These are phyloP conservation scores for Pomatorhinus ruficollis DNA, from an alignment of 2,113 vertebrate genomes.

Conservation along the genomic window DNA sequence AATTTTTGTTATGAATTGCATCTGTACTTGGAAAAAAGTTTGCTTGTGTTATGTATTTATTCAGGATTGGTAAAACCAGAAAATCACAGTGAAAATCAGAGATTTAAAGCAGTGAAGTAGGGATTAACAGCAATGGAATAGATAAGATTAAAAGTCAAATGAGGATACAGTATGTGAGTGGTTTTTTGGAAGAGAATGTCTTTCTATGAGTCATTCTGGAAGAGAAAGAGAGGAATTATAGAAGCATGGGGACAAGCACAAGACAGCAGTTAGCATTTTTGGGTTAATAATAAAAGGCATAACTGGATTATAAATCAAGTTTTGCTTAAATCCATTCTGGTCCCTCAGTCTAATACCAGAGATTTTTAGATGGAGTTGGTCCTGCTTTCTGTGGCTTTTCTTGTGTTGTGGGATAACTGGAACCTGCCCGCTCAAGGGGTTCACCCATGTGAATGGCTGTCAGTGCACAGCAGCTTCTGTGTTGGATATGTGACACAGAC, in stretches of 20 bases:
- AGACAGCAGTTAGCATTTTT: not conserved
- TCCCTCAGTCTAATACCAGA: not conserved
- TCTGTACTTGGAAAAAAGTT: not conserved
- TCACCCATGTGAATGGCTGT: fast-evolving
- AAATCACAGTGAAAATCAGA: not conserved
- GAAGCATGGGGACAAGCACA: not conserved
- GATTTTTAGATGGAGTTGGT: not conserved
- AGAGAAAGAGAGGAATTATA: not conserved
- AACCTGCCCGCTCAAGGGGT: not conserved
- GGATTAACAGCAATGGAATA: not conserved
- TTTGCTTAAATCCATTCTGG: not conserved
- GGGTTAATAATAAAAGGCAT: not conserved
- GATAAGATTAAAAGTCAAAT: not conserved
- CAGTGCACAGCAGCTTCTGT: not conserved
- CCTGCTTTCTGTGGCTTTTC: not conserved
- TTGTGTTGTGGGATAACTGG: not conserved
- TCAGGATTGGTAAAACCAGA: not conserved
- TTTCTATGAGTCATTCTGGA: not conserved
- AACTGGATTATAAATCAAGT: not conserved
- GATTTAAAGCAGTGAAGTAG: not conserved
- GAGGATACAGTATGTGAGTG: not conserved
- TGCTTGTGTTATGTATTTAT: not conserved
- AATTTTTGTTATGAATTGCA: not conserved
- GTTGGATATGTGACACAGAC: not conserved
- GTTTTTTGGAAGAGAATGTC: not conserved